Evolutionary conservation across 1,140 invertebrate species (phyloP), one percentile per base, ranked within the genome.

Genomic region (Neocloeon triangulifer): DNA sequence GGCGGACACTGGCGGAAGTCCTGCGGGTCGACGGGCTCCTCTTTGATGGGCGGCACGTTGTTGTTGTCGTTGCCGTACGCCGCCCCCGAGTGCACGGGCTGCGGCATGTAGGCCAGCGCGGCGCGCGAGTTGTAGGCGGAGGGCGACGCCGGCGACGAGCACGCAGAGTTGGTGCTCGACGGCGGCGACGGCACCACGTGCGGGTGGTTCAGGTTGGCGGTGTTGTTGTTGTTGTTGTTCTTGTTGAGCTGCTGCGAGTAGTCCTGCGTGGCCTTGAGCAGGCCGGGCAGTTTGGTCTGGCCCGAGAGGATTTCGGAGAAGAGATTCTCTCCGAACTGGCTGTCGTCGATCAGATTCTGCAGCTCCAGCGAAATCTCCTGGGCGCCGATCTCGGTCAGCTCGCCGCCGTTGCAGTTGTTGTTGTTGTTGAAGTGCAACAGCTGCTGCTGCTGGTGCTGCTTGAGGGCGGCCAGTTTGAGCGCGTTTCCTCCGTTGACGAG

Each of bases 361-460:
- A 89, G 58, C 44, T 89, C 81, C 36, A 89, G 53, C 19, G 76
- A 79, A 45, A 89, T 85, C 51, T 88, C 82, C 26, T 80, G 77
- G 12, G 73, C 77, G 48, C 79, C 82, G 36, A 89, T 59, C 45
- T 88, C 81, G 40, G 77, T 74, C 29, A 86, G 57, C 43, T 88
- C 80, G 19, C 69, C 58, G 20, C 51, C 51, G 0, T 51, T 55
- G 28, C 61, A 67, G 15, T 74, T 67, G 10, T 65, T 60, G 49
- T 73, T 75, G 35, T 62, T n/a, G n/a, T n/a, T n/a, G n/a, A n/a
- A n/a, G n/a, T n/a, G n/a, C n/a, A n/a, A n/a, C n/a, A n/a, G n/a
- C n/a, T n/a, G n/a, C n/a, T n/a, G n/a, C n/a, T n/a, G n/a, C n/a
- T n/a, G n/a, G n/a, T n/a, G n/a, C n/a, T n/a, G n/a, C n/a, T n/a